A percentile compares a stretch with the other conserved stretches of the same genome.
Evolutionary conservation across 2,113 vertebrate species (phyloP).

Genomic region (Rhynchomys soricoides): DNA sequence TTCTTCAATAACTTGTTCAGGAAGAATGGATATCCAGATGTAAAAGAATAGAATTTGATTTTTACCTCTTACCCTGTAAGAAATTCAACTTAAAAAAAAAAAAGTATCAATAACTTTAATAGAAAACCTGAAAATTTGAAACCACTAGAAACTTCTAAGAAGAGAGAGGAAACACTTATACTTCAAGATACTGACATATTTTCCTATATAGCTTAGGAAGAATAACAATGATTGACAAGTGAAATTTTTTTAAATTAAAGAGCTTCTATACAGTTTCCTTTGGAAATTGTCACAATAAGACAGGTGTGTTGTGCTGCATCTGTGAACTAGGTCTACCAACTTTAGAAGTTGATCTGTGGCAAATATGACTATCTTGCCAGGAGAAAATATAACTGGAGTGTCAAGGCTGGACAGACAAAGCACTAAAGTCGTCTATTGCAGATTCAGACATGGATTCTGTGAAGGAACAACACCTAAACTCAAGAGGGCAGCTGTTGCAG

Average conservation of each 20-base stretch:
- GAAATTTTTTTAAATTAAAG: neutral
- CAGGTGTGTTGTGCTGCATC: neutral
- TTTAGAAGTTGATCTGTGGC: neutral
- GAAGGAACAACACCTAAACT: neutral
- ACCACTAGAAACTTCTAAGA: neutral
- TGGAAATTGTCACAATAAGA: neutral
- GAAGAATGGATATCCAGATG: neutral
- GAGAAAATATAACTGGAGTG: neutral
- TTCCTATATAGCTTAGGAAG: neutral
- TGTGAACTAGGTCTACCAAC: neutral
- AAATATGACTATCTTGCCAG: neutral
- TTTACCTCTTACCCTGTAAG: neutral
- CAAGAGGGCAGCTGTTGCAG: neutral
- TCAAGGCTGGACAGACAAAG: neutral
- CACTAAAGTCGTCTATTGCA: neutral
- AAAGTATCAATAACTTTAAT: neutral
- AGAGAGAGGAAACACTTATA: neutral
- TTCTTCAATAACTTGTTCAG: neutral
- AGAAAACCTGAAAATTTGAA: neutral
- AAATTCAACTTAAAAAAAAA: neutral
- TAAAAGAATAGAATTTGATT: neutral
- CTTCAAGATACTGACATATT: neutral
- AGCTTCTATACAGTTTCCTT: neutral
- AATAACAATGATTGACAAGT: neutral
- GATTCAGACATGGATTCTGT: neutral